Base-by-base conservation (phyloP, 2,888 invertebrate genomes). In the Acronicta aceris region DNA sequence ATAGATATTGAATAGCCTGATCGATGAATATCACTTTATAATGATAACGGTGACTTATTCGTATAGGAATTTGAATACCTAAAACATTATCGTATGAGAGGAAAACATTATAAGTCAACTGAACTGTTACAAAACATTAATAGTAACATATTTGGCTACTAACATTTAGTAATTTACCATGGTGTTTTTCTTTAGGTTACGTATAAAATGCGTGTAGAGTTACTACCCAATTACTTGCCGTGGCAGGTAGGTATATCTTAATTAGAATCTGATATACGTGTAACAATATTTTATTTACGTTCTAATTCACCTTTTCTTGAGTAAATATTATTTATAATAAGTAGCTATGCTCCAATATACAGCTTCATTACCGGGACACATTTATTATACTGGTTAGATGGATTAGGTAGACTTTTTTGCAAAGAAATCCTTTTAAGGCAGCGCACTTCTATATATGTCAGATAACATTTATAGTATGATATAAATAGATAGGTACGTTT, bases 231-330 rank as follows among this genome's bases (percentile, higher is more conserved):
- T 68, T 65, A 65, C 46, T 58, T 59, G 47, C 30, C 45, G 58
- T 65, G 55, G 21, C 4, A 21, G 21, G 21, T 21, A 21, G 21
- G 56, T 57, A 41, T 59, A 71, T 65, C 58, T 48, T 58, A 64
- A 74, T 74, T 55, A 64, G 48, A 67, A 71, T 56, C 59, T 55
- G 53, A 46, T 52, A 58, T 12, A 63, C 52, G 17, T 43, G 38
- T 59, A 56, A 69, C 59, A 52, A 59, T 50, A 59, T 51, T 51
- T 69, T 45, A 48, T 54, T 50, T 41, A 53, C 58, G 52, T 55
- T 66, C 58, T 61, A 56, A 51, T 59, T 54, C 62, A 53, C 54
- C 13, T 61, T 10, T 53, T 49, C 38, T 40, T 60, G 51, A 63
- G 60, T 30, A 27, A 60, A 56, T 42, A 55, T 38, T 51, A 49